Base-by-base conservation (phyloP, 2,888 invertebrate species). In the Apodemia zela region DNA sequence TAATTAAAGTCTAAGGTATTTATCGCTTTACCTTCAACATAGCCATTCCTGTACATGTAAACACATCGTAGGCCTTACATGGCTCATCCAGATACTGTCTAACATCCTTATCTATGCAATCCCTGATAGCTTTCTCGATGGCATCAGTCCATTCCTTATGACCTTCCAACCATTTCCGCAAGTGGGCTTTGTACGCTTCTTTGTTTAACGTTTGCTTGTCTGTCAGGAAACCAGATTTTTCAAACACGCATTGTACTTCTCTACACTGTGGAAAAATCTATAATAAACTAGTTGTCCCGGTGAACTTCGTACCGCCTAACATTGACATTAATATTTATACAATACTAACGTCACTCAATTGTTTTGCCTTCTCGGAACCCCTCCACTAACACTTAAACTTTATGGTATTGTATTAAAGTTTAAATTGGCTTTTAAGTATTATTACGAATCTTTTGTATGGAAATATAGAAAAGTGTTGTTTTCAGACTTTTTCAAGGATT, bases 21-120 rank as follows among this genome's bases (percentile, higher is more conserved):
- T 38, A 13, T 38, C 0, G 1, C 38, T 38, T 38, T 75, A 90
- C 90, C 85, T 90, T 91, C 38, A 91, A 66, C 83, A 91, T 82
- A 69, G 90, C 87, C 33, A 89, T 89, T 0, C 89, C 86, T 18
- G 90, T 89, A 65, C 90, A 91, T 25, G 87, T 80, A 62, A 90
- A 90, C 0, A 89, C 87, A 63, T 91, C 90, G 62, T 90, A 89
- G 0, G 89, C 87, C 59, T 78, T 82, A 71, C 90, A 91, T 1
- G 89, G 84, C 13, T 75, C 74, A 61, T 81, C 81, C 33, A 90
- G 69, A 62, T 89, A 82, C 66, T 90, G 89, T 35, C 89, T 77
- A 0, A 88, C 71, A 11, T 89, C 86, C 5, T 71, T 82, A 6
- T 90, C 84, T 0, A 90, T 81, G 59, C 90, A 91, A 65, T 90